phyloP scores from a whole-genome alignment of 2,113 vertebrate genomes.

The Pteruthius melanotis region DNA sequence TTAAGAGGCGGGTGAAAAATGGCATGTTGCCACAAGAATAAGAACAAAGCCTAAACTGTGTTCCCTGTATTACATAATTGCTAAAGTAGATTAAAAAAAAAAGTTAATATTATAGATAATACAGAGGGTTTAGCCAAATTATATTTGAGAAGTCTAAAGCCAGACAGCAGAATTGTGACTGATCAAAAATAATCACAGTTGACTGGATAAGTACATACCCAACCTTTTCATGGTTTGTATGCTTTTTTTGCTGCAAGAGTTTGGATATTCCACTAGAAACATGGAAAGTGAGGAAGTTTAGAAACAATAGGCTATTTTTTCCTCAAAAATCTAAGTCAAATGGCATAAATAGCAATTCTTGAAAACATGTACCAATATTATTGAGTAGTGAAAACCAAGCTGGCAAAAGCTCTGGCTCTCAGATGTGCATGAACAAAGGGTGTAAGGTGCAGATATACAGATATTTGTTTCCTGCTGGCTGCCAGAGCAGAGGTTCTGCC shows the following conservation, averaged over 20 bases:
- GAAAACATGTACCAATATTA: neutral
- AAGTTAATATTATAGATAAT: neutral
- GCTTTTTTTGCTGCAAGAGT: neutral
- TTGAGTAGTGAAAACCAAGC: neutral
- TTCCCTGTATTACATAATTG: neutral
- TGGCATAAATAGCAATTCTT: neutral
- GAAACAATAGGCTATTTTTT: neutral
- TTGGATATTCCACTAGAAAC: neutral
- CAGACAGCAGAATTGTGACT: neutral
- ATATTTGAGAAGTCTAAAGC: neutral
- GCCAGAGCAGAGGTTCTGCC: neutral
- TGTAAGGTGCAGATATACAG: neutral
- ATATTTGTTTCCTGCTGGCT: neutral
- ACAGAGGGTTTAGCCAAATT: neutral
- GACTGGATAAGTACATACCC: neutral
- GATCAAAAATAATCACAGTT: neutral
- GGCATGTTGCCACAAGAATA: neutral
- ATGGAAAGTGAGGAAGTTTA: neutral
- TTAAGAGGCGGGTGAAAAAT: slow-evolving; percentile 2
- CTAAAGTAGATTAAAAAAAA: neutral
- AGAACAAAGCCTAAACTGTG: neutral
- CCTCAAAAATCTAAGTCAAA: neutral
- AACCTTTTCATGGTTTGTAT: neutral
- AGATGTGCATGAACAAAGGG: neutral
- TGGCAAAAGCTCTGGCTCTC: neutral